Evolutionary conservation across 2,113 vertebrate species (phyloP).

Genomic region (Climacteris rufus): DNA sequence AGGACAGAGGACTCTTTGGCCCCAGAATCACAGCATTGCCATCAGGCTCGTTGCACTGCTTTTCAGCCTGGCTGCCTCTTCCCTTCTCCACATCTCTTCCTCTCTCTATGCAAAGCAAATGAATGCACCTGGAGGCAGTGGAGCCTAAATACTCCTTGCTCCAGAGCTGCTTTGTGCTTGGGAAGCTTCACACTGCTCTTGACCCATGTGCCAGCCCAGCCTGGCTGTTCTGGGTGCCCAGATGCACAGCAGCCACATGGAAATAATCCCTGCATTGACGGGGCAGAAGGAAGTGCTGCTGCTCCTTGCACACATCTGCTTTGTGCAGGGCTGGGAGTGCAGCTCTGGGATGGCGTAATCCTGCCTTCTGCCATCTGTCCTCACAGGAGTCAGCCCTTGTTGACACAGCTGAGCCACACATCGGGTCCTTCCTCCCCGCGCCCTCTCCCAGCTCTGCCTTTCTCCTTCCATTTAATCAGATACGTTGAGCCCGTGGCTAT

Average conservation of each 20-base stretch:
- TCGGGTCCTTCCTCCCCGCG: neutral
- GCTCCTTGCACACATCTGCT: slow-evolving; percentile 26
- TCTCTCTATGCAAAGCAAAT: neutral
- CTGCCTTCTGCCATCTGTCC: slow-evolving; percentile 54
- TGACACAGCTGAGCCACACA: slow-evolving; percentile 35
- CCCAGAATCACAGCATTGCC: neutral
- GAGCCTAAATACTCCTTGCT: neutral
- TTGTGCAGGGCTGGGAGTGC: neutral
- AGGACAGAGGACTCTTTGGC: neutral
- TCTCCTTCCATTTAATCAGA: slow-evolving; percentile 56
- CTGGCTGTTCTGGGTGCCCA: neutral
- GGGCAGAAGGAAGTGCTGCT: neutral
- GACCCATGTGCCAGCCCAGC: neutral
- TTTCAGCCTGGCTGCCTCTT: neutral
- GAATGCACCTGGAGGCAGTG: fast-evolving
- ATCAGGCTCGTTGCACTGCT: neutral
- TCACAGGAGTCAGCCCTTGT: neutral
- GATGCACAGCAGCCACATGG: neutral
- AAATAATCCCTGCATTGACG: neutral
- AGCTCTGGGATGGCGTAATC: neutral
- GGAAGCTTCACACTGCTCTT: neutral
- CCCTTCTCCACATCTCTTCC: neutral
- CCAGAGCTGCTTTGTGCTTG: neutral
- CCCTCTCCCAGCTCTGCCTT: neutral
- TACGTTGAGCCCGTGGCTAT: neutral